phyloP scores from a whole-genome alignment of 2,888 invertebrate genomes.

The Chirona hameri region DNA sequence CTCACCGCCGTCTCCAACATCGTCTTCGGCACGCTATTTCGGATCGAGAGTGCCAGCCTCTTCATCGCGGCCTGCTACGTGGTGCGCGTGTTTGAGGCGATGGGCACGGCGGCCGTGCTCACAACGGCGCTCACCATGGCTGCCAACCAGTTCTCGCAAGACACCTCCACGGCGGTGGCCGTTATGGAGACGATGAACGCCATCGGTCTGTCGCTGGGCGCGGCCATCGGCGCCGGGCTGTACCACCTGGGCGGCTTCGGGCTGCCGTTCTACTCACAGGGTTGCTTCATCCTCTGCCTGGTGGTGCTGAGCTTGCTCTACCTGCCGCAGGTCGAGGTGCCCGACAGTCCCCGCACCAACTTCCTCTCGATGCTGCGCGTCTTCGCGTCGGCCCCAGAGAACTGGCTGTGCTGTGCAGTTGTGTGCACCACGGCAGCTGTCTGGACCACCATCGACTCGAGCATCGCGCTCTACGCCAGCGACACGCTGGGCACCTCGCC shows the following conservation, averaged over 20 bases:
- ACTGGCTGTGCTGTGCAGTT: background rate
- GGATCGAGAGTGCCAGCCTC: background rate
- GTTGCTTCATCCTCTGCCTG: background rate
- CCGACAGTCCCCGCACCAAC: background rate
- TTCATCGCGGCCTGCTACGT: background rate
- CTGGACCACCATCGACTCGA: constrained; percentile 13
- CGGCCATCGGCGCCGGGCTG: constrained; percentile 4
- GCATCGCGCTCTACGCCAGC: constrained; percentile 24
- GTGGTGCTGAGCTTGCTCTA: background rate
- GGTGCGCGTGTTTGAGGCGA: background rate
- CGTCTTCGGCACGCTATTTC: background rate
- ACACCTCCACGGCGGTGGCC: background rate
- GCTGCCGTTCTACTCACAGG: constrained; percentile 1
- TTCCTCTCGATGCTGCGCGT: background rate
- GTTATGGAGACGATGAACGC: constrained; percentile 13
- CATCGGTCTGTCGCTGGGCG: constrained; percentile 7
- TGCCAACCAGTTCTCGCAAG: background rate
- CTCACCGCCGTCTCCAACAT: background rate
- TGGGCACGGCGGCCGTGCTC: background rate
- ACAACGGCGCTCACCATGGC: background rate
- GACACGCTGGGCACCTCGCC: background rate
- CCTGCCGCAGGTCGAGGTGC: background rate
- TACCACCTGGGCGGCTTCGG: background rate
- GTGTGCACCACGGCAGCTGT: background rate
- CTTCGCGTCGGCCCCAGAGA: background rate